Evolutionary conservation across 2,797 vertebrate species (phyloP), one percentile per base, ranked within the genome.

Genomic region (Cyclopterus lumpus): DNA sequence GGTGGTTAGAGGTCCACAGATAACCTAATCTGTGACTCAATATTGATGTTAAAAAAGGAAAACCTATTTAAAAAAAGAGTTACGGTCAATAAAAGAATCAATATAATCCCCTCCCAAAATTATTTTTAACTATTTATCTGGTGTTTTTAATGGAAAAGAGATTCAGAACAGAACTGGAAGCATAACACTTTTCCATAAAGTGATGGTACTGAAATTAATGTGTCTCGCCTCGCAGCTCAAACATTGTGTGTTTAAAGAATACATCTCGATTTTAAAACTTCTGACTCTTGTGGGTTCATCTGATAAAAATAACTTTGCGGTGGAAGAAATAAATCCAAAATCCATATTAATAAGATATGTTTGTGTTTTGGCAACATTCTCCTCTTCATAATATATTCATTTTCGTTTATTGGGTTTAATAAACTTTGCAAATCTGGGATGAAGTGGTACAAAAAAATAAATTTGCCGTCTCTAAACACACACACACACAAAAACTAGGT

Each of bases 401-500:
- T 73, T 59, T 86, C 81, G 22, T 70, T 80, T 55, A 40, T 66
- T 24, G 53, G 38, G 74, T 62, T 86, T 20, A 61, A 77, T 88
- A 79, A 86, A 75, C 80, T 82, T 79, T 82, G 59, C 26, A 85
- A 87, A 87, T 87, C 34, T 89, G 64, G 71, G 63, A 66, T 75
- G 55, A 84, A 80, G 64, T 67, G 34, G 61, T 80, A 73, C 82
- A 81, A 73, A 88, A 92, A 90, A 88, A 3, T 67, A 54, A 58
- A 65, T 60, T 64, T 34, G 64, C 69, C 74, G 74, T 80, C 63
- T 81, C 62, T 32, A 73, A 58, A 71, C 59, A 14, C 65, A 14
- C 77, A 30, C 51, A 5, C 65, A 46, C 79, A 71, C 85, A 75
- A 80, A 91, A 92, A 83, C 89, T 85, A 88, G 86, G 82, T 87